Base-by-base conservation (phyloP, 2,113 vertebrate species). In the Oreocharis arfaki region DNA sequence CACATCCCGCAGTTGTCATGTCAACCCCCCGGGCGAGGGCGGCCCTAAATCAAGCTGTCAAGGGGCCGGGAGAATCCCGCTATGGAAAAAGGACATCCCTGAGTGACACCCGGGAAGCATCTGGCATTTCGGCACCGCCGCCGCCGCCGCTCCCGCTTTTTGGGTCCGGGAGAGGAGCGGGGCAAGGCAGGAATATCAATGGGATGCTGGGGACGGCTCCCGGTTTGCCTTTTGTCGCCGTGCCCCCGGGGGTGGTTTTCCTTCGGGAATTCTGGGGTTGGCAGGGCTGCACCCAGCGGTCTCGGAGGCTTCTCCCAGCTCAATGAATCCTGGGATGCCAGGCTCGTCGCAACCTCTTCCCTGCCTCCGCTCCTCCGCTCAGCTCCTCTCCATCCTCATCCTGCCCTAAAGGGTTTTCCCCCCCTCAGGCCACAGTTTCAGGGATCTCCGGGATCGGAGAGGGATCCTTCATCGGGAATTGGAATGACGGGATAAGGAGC, bases 1-100 rank as follows among this genome's bases (percentile, higher is more conserved):
- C 97, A 97, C 96, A 96, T 97, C 97, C 97, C 70, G 8, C 87
- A 94, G 97, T 98, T 98, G 96, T 98, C 96, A 98, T 98, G 97
- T 97, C 98, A 98, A 98, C 98, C 42, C 82, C 30, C 69, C 68
- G 64, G 94, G 95, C 92, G 24, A 92, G 92, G n/a, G 67, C 65
- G 9, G 92, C 91, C 96, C 97, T 97, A 97, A 97, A 98, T 98
- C 98, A 97, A 93, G 95, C 86, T 97, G 95, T 97, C 97, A 97
- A 93, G 83, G 85, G 92, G 77, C 96, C 91, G 74, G 95, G 97
- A 95, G 91, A 94, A 95, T 87, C 83, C 94, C 5, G 2, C 95
- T 68, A 78, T 94, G 96, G 96, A 96, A 95, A 95, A 96, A 91
- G 80, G 89, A 95, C 82, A 28, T 86, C 75, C 35, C 91, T 97